Evolutionary conservation across 1,140 invertebrate species (phyloP).

Genomic region (Dufourea novaeangliae): DNA sequence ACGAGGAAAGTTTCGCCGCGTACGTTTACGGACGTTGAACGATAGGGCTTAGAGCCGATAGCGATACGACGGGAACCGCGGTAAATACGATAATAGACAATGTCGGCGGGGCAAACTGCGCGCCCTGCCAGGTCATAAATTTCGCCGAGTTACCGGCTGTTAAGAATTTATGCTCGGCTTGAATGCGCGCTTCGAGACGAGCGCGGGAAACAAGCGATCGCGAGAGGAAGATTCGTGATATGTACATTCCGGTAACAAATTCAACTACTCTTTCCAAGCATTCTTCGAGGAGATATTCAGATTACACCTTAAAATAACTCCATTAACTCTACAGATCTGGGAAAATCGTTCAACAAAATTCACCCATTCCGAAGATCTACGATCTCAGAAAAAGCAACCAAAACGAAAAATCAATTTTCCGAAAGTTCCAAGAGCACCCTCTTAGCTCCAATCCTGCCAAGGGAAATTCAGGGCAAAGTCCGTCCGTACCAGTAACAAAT

Average conservation of each 20-base stretch:
- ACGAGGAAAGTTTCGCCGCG: background rate
- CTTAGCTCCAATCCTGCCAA: background rate
- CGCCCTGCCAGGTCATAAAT: slow-evolving; percentile 32
- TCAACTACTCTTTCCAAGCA: too few species aligned
- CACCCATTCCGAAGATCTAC: too few species aligned
- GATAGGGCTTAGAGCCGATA: slow-evolving; percentile 28
- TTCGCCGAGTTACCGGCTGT: slow-evolving; percentile 36
- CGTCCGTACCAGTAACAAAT: slow-evolving; percentile 20
- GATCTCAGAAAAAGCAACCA: too few species aligned
- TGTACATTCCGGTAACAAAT: too few species aligned
- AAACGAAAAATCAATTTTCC: too few species aligned
- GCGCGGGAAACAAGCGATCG: background rate
- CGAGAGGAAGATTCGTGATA: too few species aligned
- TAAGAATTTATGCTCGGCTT: slow-evolving; percentile 35
- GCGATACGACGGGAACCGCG: slow-evolving; percentile 28
- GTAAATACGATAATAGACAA: slow-evolving; percentile 55
- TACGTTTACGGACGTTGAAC: slow-evolving; percentile 23
- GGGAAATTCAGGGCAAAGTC: slow-evolving; percentile 21
- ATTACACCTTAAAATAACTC: too few species aligned
- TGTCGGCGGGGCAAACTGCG: background rate
- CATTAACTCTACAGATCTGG: too few species aligned
- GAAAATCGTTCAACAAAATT: too few species aligned
- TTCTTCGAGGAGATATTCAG: too few species aligned
- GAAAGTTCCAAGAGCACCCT: too few species aligned
- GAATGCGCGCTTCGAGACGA: background rate